A percentile compares a stretch with the other conserved stretches of the same genome.
phyloP scores from a whole-genome alignment of 2,888 invertebrate species.

The Eupithecia dodoneata region DNA sequence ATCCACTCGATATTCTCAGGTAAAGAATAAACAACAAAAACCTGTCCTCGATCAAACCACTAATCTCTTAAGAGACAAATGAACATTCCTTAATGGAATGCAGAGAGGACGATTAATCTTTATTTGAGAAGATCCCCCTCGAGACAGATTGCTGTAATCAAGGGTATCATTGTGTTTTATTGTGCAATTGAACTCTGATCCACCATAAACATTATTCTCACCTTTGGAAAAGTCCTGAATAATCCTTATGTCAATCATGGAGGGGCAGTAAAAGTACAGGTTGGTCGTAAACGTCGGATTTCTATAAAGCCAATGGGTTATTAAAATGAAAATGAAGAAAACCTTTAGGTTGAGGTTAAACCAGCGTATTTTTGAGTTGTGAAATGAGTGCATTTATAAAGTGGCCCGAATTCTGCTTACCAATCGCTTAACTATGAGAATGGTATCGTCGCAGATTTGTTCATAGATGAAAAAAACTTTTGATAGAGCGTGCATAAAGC shows the following conservation, averaged over 20 bases:
- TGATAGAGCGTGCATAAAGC: too few relatives aligned
- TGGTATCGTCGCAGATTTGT: too few relatives aligned
- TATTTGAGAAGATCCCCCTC: conserved; percentile 46
- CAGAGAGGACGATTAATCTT: conserved; percentile 43
- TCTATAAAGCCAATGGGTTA: neutral
- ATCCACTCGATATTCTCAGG: neutral
- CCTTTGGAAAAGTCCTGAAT: conserved; percentile 17
- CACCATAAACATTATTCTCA: conserved; percentile 22
- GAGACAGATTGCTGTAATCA: conserved; percentile 48
- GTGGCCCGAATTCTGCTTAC: too few relatives aligned
- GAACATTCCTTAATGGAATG: conserved; percentile 19
- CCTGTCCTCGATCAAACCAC: conserved; percentile 11
- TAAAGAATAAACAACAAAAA: neutral
- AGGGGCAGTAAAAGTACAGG: neutral
- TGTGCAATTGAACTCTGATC: conserved; percentile 35
- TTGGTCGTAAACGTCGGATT: neutral
- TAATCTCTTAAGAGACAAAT: conserved; percentile 22
- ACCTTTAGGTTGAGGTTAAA: neutral
- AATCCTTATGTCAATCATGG: neutral
- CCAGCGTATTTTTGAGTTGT: neutral
- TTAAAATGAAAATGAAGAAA: neutral
- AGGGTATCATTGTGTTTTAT: conserved; percentile 42
- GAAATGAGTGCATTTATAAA: neutral
- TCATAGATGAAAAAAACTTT: too few relatives aligned
- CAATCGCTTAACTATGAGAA: too few relatives aligned